Evolutionary conservation across 2,888 invertebrate species (phyloP), one percentile per base, ranked within the genome.

Genomic region (Bembecia ichneumoniformis): DNA sequence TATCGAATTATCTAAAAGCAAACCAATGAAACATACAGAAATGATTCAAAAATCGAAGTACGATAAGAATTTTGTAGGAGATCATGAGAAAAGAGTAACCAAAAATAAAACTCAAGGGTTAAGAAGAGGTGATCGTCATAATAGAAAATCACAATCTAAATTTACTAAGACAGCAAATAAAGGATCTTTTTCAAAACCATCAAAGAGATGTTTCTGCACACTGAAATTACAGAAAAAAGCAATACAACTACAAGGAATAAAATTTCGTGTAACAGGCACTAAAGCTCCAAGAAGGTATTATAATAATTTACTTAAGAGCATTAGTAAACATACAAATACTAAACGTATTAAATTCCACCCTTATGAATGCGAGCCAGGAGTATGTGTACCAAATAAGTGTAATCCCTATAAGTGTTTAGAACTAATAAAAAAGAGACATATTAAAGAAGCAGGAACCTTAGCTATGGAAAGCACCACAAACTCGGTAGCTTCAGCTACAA

Each of bases 121-220:
- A n/a, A n/a, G n/a, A n/a, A n/a, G n/a, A n/a, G n/a, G n/a, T 43
- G 5, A 43, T 43, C 13, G 13, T 43, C 14, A 5, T 14, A 13
- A 43, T n/a, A 43, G 14, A 14, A 14, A 4, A 43, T 14, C 14
- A 14, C 43, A 43, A n/a, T 43, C 14, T n/a, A 11, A 7, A n/a
- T 10, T 10, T n/a, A 11, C 43, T 11, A 43, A 43, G 14, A 43
- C 14, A 14, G 14, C 13, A 14, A 54, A 55, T 34, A 67, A 59
- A 55, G 54, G 56, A 20, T 58, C 63, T 3, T 51, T 57, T 43
- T 52, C 56, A 15, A 55, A 51, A 17, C 62, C 63, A 48, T 34
- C 54, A 15, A 69, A 64, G 55, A 63, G 66, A 56, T 71, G 71
- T 55, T 69, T 73, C 51, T 73, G 71, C 55, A 64, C 66, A 10